phyloP scores from a whole-genome alignment of 2,113 vertebrate species.

The Oncorhynchus masou region DNA sequence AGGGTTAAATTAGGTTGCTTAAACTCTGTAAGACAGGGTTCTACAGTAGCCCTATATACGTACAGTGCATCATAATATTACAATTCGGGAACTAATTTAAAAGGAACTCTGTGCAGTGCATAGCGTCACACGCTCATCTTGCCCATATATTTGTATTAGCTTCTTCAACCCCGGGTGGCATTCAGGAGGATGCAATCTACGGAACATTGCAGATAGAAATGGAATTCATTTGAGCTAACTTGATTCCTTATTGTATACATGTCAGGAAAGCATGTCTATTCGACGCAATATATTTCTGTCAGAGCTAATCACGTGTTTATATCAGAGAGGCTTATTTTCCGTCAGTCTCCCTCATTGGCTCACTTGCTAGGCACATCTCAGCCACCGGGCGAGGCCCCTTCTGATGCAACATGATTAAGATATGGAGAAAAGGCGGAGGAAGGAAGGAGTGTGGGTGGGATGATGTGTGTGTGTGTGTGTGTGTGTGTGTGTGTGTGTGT shows the following conservation, averaged over 20 bases:
- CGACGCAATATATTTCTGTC: not conserved
- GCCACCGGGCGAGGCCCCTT: conserved; percentile 5
- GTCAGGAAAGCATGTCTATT: not conserved
- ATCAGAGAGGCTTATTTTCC: conserved; percentile 39
- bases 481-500: conserved; percentile 10
- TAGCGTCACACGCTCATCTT: no score
- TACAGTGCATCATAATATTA: not conserved
- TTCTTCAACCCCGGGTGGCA: conserved; percentile 17
- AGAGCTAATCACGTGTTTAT: conserved; percentile 20
- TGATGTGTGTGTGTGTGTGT: not conserved
- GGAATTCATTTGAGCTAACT: no score
- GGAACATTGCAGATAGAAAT: no score
- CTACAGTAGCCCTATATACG: not conserved
- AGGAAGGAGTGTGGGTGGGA: not conserved
- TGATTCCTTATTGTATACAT: no score
- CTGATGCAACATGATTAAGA: conserved; percentile 48
- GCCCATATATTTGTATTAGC: conserved; percentile 32
- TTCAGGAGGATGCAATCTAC: no score
- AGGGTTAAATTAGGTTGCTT: conserved; percentile 33
- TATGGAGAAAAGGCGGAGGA: not conserved
- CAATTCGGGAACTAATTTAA: no score
- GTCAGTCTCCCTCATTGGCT: conserved; percentile 52
- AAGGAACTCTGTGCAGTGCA: no score
- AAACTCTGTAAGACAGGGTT: not conserved
- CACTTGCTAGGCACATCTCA: conserved; percentile 7